phyloP scores from a whole-genome alignment of 2,888 invertebrate species.

The Oscheius sp. region DNA sequence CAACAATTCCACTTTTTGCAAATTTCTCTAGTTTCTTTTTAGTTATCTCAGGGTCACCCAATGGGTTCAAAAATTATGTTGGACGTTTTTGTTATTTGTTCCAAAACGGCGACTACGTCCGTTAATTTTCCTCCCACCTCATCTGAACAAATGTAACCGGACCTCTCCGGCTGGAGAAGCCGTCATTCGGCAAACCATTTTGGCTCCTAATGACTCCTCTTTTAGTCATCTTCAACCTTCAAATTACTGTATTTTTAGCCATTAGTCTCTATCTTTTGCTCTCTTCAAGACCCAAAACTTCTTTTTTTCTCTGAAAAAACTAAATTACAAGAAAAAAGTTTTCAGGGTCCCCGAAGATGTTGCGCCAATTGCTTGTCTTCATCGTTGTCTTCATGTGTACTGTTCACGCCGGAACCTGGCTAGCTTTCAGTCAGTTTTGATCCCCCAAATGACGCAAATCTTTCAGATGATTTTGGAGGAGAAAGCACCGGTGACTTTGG shows the following conservation, averaged over 20 bases:
- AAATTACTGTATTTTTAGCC: not conserved
- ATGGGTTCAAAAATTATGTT: too few species aligned
- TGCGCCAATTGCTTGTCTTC: conserved; percentile 22
- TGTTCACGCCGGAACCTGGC: conserved; percentile 27
- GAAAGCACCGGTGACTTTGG: conserved; percentile 6
- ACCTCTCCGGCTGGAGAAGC: too few species aligned
- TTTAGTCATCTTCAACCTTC: not conserved
- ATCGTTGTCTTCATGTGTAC: conserved; percentile 7
- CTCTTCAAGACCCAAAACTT: not conserved
- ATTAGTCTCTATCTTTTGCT: not conserved
- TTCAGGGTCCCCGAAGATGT: conserved; percentile 6
- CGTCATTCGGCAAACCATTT: too few species aligned
- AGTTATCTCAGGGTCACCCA: too few species aligned
- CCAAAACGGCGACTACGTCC: too few species aligned
- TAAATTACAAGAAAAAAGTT: not conserved
- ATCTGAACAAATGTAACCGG: too few species aligned
- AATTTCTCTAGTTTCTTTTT: too few species aligned
- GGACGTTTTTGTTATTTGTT: too few species aligned
- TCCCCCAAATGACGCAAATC: not conserved
- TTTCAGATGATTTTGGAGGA: conserved; percentile 22
- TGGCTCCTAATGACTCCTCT: too few species aligned
- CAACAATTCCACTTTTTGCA: too few species aligned
- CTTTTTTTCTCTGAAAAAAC: not conserved
- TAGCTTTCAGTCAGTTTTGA: conserved; percentile 25
- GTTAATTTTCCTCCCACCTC: too few species aligned